Base-by-base conservation (phyloP, 1,140 invertebrate genomes). In the Neodiprion lecontei region DNA sequence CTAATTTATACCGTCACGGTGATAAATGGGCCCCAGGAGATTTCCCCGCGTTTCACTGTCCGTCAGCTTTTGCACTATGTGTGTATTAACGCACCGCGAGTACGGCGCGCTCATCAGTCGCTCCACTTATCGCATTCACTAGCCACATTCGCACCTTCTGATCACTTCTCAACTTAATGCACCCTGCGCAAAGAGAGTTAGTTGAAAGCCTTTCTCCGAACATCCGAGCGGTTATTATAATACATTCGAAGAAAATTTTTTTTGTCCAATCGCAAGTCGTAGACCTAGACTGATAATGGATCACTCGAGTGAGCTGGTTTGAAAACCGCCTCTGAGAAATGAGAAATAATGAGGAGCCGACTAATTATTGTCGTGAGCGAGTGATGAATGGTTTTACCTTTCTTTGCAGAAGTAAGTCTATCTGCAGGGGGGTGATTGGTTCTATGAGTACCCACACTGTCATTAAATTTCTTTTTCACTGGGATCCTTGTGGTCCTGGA, bases 241-340 rank as follows among this genome's bases (percentile, higher is more conserved):
- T 68, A 14, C 11, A 40, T 17, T 10, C 17, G 9, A 21, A 40
- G 21, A 69, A 69, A 69, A 40, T 28, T 69, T 69, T 9, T 14
- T 17, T 28, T 23, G 5, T 69, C 14, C 23, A 69, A 28, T 48
- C 40, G 23, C 17, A 40, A 40, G 14, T 75, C 79, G 80, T 83
- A 61, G 53, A 14, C 11, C n/a, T 61, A 17, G 11, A 17, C 84
- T 84, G 83, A 86, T 86, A 84, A 86, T 86, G 83, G 84, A 86
- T 86, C 80, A 79, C 77, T 71, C 77, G 77, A 82, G 66, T 78
- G 78, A 81, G 79, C 80, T 81, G 82, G 82, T 83, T 84, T 82
- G 1, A 78, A 77, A 83, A 73, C 83, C 77, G 79, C 82, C 75
- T 77, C 74, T 70, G 67, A 21, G 21, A 69, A 69, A 69, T 69